phyloP scores from a whole-genome alignment of 2,888 invertebrate species.

The Pristionchus fissidentatus region DNA sequence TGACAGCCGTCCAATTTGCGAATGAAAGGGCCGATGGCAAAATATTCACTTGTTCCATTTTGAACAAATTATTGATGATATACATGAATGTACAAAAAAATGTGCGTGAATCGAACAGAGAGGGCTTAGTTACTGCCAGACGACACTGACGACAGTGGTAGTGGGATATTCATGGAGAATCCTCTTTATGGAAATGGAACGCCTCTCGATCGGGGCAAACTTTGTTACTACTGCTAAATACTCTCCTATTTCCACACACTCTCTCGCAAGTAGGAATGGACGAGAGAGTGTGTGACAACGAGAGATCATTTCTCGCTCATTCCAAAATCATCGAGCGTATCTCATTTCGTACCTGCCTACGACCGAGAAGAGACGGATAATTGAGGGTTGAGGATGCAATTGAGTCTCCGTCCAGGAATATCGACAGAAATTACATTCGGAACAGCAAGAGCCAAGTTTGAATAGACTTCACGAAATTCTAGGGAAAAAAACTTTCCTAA shows the following conservation, averaged over 20 bases:
- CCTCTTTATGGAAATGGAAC: constrained; percentile 33
- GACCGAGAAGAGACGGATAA: background rate
- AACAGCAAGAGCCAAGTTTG: background rate
- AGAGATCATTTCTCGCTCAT: constrained; percentile 4
- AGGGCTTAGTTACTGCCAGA: background rate
- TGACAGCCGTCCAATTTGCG: constrained; percentile 41
- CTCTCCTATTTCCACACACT: no score
- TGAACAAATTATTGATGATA: no score
- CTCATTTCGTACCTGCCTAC: background rate
- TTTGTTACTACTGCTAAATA: background rate
- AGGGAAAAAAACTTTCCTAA: background rate
- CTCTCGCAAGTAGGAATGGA: no score
- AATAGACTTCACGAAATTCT: background rate
- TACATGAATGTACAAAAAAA: background rate
- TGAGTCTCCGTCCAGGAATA: background rate
- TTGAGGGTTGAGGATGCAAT: no score
- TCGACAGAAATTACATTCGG: background rate
- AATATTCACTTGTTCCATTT: background rate
- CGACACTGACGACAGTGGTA: background rate
- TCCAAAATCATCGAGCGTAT: constrained; percentile 32
- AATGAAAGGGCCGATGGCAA: constrained; percentile 14
- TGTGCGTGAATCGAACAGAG: no score
- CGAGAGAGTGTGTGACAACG: no score
- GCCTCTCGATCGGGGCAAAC: background rate
- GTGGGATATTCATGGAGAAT: background rate